Percentiles rank a stretch among this genome's conserved stretches.
These are phyloP conservation scores for Gymnothorax reevesii DNA, from an alignment of 2,797 vertebrate genomes.

Conservation along the genomic window DNA sequence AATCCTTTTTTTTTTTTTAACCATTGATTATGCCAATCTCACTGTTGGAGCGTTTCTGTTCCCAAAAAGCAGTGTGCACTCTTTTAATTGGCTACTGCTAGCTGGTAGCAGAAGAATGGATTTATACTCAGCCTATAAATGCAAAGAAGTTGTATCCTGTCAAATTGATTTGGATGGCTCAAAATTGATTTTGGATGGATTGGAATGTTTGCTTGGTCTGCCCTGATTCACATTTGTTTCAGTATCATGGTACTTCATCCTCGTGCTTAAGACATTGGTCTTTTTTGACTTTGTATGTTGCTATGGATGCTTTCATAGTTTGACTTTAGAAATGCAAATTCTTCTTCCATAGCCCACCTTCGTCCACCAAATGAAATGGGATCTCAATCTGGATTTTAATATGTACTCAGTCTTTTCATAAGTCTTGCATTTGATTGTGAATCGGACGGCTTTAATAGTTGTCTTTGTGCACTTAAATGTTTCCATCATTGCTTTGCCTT, in stretches of 20 bases:
- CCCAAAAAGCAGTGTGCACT: neutral
- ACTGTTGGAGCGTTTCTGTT: neutral
- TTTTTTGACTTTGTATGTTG: neutral
- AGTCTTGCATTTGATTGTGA: conserved; percentile 6
- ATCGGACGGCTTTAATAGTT: neutral
- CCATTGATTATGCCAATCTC: neutral
- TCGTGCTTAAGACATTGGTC: neutral
- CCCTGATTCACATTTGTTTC: neutral
- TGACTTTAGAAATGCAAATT: neutral
- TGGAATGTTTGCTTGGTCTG: neutral
- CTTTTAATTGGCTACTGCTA: neutral
- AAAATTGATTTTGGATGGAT: too few species aligned
- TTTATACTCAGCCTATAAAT: neutral
- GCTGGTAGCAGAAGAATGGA: neutral
- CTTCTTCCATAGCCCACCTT: neutral
- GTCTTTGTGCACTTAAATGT: neutral
- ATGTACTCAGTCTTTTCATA: neutral
- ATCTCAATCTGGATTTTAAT: neutral
- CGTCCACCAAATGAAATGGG: neutral
- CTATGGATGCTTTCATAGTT: neutral
- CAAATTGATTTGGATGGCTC: neutral
- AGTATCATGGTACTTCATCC: neutral
- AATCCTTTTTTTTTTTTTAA: neutral
- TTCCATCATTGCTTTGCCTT: neutral
- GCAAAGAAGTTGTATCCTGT: neutral